Evolutionary conservation across 2,113 vertebrate species (phyloP).

Genomic region (Salminus brasiliensis): DNA sequence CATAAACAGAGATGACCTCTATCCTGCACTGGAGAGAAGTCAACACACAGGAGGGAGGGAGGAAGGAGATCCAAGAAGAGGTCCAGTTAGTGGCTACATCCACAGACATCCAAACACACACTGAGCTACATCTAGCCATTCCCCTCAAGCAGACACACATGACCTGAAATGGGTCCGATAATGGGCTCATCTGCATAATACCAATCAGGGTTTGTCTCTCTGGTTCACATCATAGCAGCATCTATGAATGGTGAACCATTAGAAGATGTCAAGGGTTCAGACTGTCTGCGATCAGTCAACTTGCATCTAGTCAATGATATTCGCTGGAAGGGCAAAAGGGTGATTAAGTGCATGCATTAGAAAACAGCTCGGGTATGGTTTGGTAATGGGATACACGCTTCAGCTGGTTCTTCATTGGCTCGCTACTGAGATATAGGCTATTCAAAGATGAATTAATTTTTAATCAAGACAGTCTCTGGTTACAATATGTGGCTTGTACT

Average conservation of each 20-base stretch:
- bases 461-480: slow-evolving; percentile 35
- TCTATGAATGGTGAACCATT: slow-evolving; percentile 56
- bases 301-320: slow-evolving; percentile 34
- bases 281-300: slow-evolving; percentile 25
- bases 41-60: background rate
- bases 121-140: slow-evolving; percentile 27
- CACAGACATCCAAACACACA: background rate
- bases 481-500: slow-evolving; percentile 32
- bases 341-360: slow-evolving; percentile 18
- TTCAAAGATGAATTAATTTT: slow-evolving; percentile 34
- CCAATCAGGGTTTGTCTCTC: slow-evolving; percentile 61
- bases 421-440: slow-evolving; percentile 6
- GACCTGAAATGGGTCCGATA: slow-evolving; percentile 61
- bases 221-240: slow-evolving; percentile 53
- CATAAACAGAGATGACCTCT: slow-evolving; percentile 66
- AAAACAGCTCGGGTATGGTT: slow-evolving; percentile 20
- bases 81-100: slow-evolving; percentile 20
- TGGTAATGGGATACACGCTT: slow-evolving; percentile 11
- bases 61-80: background rate
- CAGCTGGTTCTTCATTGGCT: slow-evolving; percentile 24
- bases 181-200: slow-evolving; percentile 66
- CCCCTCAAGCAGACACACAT: background rate
- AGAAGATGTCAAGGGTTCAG: slow-evolving; percentile 47
- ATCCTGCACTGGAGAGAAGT: slow-evolving; percentile 11
- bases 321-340: slow-evolving; percentile 45